Percentiles rank a stretch among this genome's conserved stretches.
Evolutionary conservation across 92 coral and sea anemone species (phyloP).

Genomic region (Epizoanthus rinbou): DNA sequence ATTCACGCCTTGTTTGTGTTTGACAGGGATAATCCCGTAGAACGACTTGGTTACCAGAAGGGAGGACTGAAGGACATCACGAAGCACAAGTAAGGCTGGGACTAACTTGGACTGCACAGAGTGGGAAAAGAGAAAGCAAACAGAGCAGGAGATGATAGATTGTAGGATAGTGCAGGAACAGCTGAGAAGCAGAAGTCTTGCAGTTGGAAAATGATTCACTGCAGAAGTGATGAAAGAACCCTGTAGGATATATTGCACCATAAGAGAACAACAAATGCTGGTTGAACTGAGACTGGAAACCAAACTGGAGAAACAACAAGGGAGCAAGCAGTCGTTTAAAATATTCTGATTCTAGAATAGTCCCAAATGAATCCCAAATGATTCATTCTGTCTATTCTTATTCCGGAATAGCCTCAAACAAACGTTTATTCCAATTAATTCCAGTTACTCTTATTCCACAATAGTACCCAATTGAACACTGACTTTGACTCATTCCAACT

Average conservation of each 20-base stretch:
- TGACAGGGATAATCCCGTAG: conserved; percentile 91
- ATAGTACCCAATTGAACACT: too few relatives aligned
- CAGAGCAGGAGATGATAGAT: background rate
- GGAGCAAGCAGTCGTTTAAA: too few relatives aligned
- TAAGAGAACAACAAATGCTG: background rate
- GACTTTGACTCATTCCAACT: too few relatives aligned
- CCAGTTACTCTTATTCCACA: too few relatives aligned
- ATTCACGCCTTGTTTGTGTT: background rate
- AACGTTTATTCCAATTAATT: too few relatives aligned
- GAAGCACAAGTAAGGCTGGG: conserved; percentile 84
- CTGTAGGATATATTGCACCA: background rate
- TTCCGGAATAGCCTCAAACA: too few relatives aligned
- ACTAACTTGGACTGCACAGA: background rate
- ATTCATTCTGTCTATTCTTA: too few relatives aligned
- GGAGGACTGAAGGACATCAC: conserved; percentile 97
- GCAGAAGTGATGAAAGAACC: background rate
- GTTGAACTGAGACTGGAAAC: background rate
- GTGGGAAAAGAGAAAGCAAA: background rate
- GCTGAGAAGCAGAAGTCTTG: too few relatives aligned
- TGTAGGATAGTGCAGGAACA: too few relatives aligned
- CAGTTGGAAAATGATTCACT: too few relatives aligned
- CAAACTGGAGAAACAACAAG: background rate
- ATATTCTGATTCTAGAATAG: too few relatives aligned
- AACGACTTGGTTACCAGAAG: conserved; percentile 96
- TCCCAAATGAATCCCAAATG: too few relatives aligned